phyloP scores from a whole-genome alignment of 2,888 invertebrate genomes.

The Parasteatoda lunata region DNA sequence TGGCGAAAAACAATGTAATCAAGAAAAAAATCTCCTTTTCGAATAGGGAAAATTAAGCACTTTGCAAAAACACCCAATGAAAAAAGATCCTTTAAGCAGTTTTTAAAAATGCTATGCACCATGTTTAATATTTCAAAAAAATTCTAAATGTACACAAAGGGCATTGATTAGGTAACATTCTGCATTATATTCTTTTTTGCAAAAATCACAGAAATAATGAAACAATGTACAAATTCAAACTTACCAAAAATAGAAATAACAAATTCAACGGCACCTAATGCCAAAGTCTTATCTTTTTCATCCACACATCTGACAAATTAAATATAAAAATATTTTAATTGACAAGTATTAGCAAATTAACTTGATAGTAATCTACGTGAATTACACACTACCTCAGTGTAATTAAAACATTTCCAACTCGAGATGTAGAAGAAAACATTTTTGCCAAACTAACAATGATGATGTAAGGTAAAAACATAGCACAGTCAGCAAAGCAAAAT shows the following conservation, averaged over 20 bases:
- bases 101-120: too few relatives aligned
- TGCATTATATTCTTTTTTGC: too few relatives aligned
- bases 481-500: slow-evolving; percentile 78
- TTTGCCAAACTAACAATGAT: slow-evolving; percentile 76
- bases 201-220: too few relatives aligned
- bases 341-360: background rate
- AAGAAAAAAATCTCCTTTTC: too few relatives aligned
- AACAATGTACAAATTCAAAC: background rate
- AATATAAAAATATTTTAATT: background rate
- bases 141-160: too few relatives aligned
- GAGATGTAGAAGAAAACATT: slow-evolving; percentile 80
- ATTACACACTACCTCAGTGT: slow-evolving; percentile 77
- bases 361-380: background rate
- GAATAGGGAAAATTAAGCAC: too few relatives aligned
- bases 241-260: slow-evolving; percentile 70
- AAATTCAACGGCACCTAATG: slow-evolving; percentile 69
- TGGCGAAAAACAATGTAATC: too few relatives aligned
- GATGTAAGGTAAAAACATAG: slow-evolving; percentile 74
- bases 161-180: too few relatives aligned
- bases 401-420: slow-evolving; percentile 81
- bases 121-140: too few relatives aligned
- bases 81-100: too few relatives aligned
- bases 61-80: too few relatives aligned
- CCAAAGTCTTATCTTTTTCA: slow-evolving; percentile 69
- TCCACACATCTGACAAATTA: slow-evolving; percentile 67